Evolutionary conservation across 2,888 invertebrate genomes (phyloP), one percentile per base, ranked within the genome.

Genomic region (Leptopilina myrica): DNA sequence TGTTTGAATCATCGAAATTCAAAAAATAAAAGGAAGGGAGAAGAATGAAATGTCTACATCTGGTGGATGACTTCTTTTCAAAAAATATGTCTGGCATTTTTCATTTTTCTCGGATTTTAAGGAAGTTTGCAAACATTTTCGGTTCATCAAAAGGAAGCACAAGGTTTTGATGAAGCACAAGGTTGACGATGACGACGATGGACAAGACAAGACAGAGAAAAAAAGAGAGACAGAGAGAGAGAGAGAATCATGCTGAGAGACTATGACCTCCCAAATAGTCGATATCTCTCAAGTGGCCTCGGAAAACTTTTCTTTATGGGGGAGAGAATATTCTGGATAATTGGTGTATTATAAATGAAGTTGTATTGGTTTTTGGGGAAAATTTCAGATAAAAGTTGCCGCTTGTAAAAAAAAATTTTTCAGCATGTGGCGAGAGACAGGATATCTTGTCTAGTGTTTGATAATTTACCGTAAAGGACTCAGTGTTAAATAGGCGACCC

Each of bases 281-380:
- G 73, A 73, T 73, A 73, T 73, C 56, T 73, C 56, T 73, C n/a
- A 73, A 73, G 73, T 56, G 56, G 56, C 73, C 53, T 73, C 33
- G 9, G 33, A 33, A 56, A 33, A 8, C 33, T 11, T 9, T 12
- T 11, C 33, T 26, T 33, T 0, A 62, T 26, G 33, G 33, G 33
- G 2, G 56, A 43, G 43, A 6, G 73, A 33, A 33, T 33, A 33
- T 56, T 56, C 53, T 56, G 73, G 73, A 69, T 69, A 69, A 69
- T 69, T 73, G 56, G 73, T 40, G 8, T 8, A 33, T 33, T 33
- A 33, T 8, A 40, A 73, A 73, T 73, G 56, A 56, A 73, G 73
- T 73, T 73, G 56, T 73, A 73, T 73, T 73, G 56, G 73, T 53
- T 40, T 53, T 26, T 33, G 33, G 33, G 56, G 73, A 56, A 56